Evolutionary conservation across 2,797 vertebrate genomes (phyloP), one percentile per base, ranked within the genome.

Genomic region (Chrysocyon brachyurus): DNA sequence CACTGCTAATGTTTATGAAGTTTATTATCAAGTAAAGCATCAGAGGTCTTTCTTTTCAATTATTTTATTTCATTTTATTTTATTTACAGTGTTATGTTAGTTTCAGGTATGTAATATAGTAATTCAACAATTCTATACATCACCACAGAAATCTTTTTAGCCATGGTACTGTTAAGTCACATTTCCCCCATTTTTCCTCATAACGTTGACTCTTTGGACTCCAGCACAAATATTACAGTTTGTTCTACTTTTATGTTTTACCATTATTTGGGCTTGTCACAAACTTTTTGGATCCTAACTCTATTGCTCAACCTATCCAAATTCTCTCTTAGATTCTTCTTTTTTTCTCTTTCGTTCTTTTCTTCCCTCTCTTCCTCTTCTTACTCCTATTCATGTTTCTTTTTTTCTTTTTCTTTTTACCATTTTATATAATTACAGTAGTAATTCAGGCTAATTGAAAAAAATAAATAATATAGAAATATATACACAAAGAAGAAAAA

Each of bases 211-310:
- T 85, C 22, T 79, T 73, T 75, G 33, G 49, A 92, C 63, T 78
- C 31, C 59, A 92, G 31, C 31, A 56, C 10, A 89, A 49, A 22
- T 12, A 28, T 89, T 92, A 79, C 17, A 81, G 40, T 59, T 82
- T 82, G 31, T 77, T 64, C 19, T 57, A 46, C 46, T 68, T 96
- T 93, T 87, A 75, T 83, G 33, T 31, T 95, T 93, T 83, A 36
- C 22, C 6, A 77, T 90, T 40, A 82, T 63, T 92, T 22, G 12
- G 49, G 33, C 15, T 61, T 81, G 54, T 73, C 68, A 70, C 61
- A 68, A 90, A 86, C 31, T 15, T 46, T 64, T 77, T 87, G 24
- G 12, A 31, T 89, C 33, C 72, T 90, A 86, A 85, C 14, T 94
- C 46, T 82, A 28, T 93, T 86, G 17, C 16, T 14, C 40, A 72